Evolutionary conservation across 2,797 vertebrate species (phyloP).

Genomic region (Enteromius viviparus): DNA sequence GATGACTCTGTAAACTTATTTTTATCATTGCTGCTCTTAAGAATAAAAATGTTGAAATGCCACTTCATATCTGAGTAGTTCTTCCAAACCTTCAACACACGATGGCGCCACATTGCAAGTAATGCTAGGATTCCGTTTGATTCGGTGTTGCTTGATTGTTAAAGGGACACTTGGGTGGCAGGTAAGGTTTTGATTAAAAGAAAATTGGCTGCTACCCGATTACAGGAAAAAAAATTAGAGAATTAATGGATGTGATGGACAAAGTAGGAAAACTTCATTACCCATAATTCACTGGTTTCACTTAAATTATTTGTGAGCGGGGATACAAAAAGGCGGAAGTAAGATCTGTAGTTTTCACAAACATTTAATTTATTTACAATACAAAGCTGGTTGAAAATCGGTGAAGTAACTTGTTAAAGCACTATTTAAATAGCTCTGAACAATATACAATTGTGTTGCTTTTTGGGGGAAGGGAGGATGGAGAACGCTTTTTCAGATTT

Average conservation of each 20-base stretch:
- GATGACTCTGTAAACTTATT: not conserved
- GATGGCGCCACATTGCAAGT: not conserved
- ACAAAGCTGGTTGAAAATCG: not conserved
- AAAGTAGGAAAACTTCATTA: not conserved
- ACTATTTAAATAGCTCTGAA: not conserved
- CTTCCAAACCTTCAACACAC: not conserved
- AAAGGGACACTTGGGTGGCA: not conserved
- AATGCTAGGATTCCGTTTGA: not conserved
- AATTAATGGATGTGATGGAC: not conserved
- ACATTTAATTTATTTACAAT: not conserved
- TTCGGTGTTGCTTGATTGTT: not conserved
- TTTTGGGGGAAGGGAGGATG: not conserved
- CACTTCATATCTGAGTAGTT: no score
- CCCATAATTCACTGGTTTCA: not conserved
- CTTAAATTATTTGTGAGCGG: not conserved
- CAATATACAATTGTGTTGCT: not conserved
- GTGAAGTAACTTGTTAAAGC: not conserved
- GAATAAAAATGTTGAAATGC: slow-evolving; percentile 34
- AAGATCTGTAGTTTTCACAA: not conserved
- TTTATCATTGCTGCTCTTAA: slow-evolving; percentile 15
- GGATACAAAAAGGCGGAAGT: not conserved
- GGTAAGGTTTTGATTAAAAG: not conserved
- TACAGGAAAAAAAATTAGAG: not conserved
- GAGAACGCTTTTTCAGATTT: not conserved
- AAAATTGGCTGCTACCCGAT: not conserved